Evolutionary conservation across 1,140 invertebrate species (phyloP).

Genomic region (Calycopis cecrops): DNA sequence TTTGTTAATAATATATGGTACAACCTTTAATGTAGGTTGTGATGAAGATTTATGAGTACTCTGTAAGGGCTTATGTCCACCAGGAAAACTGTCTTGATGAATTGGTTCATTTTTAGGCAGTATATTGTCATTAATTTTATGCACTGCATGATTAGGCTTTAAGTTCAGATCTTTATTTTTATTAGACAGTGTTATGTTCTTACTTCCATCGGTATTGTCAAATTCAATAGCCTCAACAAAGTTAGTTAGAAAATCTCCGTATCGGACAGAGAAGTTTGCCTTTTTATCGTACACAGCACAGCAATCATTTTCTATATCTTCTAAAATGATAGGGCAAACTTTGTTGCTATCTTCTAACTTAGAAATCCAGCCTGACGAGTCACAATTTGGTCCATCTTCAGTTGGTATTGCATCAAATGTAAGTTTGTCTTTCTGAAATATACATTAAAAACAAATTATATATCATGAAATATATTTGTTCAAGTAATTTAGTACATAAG

Average conservation of each 20-base stretch:
- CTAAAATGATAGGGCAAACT: slow-evolving; percentile 33
- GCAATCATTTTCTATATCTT: slow-evolving; percentile 57
- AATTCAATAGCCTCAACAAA: no score
- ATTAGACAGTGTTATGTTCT: no score
- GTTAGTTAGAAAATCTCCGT: slow-evolving; percentile 60
- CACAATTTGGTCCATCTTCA: slow-evolving; percentile 59
- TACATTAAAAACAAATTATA: slow-evolving; percentile 9
- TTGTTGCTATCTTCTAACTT: slow-evolving; percentile 32
- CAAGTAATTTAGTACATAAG: no score
- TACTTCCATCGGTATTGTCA: no score
- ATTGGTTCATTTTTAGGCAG: no score
- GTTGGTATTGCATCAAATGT: slow-evolving; percentile 58
- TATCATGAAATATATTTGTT: slow-evolving; percentile 17
- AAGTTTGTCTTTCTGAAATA: slow-evolving; percentile 61
- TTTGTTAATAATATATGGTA: background rate
- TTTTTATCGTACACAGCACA: slow-evolving; percentile 44
- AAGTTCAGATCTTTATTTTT: slow-evolving; percentile 10
- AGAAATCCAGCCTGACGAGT: slow-evolving; percentile 29
- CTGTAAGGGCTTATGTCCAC: slow-evolving; percentile 18
- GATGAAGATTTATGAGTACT: slow-evolving; percentile 15
- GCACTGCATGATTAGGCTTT: no score
- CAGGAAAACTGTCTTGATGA: no score
- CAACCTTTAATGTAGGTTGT: slow-evolving; percentile 30
- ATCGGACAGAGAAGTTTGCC: slow-evolving; percentile 54
- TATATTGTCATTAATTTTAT: no score